Percentiles rank a stretch among this genome's conserved stretches.
Conservation (phyloP, 2,113 vertebrate genomes). For the Larimichthys crocea region DNA sequence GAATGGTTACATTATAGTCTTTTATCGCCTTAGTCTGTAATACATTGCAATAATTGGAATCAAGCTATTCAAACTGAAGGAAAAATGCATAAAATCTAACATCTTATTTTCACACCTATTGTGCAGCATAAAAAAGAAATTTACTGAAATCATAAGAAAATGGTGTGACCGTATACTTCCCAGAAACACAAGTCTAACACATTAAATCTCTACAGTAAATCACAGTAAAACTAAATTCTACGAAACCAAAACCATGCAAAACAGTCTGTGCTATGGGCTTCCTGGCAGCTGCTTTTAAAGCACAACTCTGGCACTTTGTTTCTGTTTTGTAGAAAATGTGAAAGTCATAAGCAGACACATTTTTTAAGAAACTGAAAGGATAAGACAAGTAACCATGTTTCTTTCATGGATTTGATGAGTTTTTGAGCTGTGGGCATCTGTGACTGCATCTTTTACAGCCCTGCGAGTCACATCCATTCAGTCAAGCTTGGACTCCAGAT, state of each 20-base stretch:
- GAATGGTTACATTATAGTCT: no score
- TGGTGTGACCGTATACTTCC: neutral
- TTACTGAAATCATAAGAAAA: neutral
- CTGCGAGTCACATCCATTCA: neutral
- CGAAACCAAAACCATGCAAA: neutral
- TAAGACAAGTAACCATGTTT: conserved; percentile 12
- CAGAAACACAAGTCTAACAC: no score
- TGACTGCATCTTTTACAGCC: neutral
- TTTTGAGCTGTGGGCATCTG: conserved; percentile 2
- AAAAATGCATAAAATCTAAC: neutral
- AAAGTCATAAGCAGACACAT: neutral
- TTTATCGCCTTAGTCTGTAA: no score
- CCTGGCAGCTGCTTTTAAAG: neutral
- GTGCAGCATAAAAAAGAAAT: neutral
- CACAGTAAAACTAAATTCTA: no score
- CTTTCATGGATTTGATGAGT: conserved; percentile 12
- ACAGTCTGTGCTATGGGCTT: no score
- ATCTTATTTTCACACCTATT: neutral
- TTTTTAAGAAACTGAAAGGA: neutral
- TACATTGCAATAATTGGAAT: no score
- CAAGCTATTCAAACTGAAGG: no score
- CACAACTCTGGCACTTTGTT: neutral
- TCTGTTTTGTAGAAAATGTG: neutral
- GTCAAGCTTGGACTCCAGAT: neutral
- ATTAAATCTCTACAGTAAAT: neutral